Percentiles rank a stretch among this genome's conserved stretches.
Evolutionary conservation across 2,888 invertebrate species (phyloP).

Genomic region (Pollenia griseotomentosa): DNA sequence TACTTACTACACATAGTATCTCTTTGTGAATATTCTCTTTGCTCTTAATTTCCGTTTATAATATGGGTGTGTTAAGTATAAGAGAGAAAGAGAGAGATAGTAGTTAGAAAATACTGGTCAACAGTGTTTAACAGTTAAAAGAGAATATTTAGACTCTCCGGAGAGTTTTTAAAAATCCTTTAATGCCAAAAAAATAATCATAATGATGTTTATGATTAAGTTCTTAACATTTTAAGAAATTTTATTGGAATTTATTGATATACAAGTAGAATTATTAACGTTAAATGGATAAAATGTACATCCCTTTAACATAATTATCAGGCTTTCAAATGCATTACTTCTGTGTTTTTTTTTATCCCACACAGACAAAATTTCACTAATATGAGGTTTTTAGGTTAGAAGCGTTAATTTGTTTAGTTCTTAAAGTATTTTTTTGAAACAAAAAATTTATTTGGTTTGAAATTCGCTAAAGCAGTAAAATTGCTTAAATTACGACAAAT

Average conservation of each 20-base stretch:
- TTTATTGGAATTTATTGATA: conserved; percentile 3
- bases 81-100: conserved; percentile 43
- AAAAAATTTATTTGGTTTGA: neutral
- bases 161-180: neutral
- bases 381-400: conserved; percentile 22
- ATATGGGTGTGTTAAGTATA: conserved; percentile 49
- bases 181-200: neutral
- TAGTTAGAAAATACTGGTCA: conserved; percentile 27
- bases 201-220: conserved; percentile 4
- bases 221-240: conserved; percentile 38
- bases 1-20: neutral
- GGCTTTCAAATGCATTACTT: neutral
- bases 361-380: neutral
- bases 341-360: neutral
- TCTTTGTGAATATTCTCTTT: neutral
- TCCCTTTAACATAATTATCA: neutral
- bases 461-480: too few species aligned
- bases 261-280: neutral
- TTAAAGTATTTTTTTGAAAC: neutral
- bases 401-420: neutral
- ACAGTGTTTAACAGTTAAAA: conserved; percentile 24
- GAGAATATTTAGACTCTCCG: conserved; percentile 5
- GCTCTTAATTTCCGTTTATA: neutral
- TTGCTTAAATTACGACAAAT: too few species aligned
- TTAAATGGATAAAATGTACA: conserved; percentile 20